Evolutionary conservation across 2,113 vertebrate genomes (phyloP).

Genomic region (Alectura lathami): DNA sequence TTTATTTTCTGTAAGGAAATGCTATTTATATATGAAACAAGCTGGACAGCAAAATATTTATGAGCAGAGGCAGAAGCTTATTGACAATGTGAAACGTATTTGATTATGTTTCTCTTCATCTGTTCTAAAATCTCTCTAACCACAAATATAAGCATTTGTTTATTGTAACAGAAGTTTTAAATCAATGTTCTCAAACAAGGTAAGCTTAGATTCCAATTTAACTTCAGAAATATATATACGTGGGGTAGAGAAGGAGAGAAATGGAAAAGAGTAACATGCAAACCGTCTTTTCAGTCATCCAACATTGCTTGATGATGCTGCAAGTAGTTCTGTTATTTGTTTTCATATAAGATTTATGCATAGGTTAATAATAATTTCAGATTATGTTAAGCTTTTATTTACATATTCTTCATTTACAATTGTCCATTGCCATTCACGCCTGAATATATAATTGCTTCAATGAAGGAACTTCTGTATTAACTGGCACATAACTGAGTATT

Average conservation of each 20-base stretch:
- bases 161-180: neutral
- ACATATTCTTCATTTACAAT: neutral
- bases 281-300: neutral
- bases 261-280: neutral
- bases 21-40: neutral
- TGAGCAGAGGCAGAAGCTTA: neutral
- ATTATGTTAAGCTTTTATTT: neutral
- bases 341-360: neutral
- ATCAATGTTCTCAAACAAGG: neutral
- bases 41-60: neutral
- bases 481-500: neutral
- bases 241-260: neutral
- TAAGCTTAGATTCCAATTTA: neutral
- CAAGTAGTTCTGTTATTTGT: neutral
- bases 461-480: neutral
- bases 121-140: neutral
- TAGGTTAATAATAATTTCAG: neutral
- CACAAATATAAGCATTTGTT: neutral
- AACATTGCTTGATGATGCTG: neutral
- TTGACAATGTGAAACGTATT: neutral
- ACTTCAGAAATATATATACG: neutral
- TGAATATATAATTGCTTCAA: neutral
- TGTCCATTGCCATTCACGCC: neutral
- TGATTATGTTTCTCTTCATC: neutral
- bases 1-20: conserved; percentile 7